These are phyloP conservation scores for Anagrus nilaparvatae DNA, from an alignment of 1,140 invertebrate genomes.

Conservation along the genomic window DNA sequence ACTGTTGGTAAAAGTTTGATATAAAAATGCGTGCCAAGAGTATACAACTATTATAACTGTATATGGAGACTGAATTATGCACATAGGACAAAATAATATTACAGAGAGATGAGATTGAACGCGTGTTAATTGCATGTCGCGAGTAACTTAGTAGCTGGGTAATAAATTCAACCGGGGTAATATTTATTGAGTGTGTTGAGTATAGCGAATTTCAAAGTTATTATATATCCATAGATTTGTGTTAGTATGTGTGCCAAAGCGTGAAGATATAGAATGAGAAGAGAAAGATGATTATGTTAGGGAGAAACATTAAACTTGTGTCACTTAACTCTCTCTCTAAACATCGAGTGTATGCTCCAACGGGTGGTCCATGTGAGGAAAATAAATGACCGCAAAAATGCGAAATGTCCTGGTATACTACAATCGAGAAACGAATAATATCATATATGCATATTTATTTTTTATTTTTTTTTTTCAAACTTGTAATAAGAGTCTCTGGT, in stretches of 20 bases:
- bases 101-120: slow-evolving; percentile 12
- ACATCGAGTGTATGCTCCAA: slow-evolving; percentile 6
- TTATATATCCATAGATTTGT: neutral
- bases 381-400: slow-evolving; percentile 29
- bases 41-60: too few relatives aligned
- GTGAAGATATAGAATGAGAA: neutral
- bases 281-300: too few relatives aligned
- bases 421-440: too few relatives aligned
- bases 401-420: slow-evolving; percentile 22
- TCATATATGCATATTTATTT: too few relatives aligned
- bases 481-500: too few relatives aligned
- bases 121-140: slow-evolving; percentile 30
- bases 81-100: too few relatives aligned
- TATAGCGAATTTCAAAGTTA: too few relatives aligned
- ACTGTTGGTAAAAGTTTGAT: too few relatives aligned
- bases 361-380: slow-evolving; percentile 29
- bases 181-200: slow-evolving; percentile 35
- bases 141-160: slow-evolving; percentile 28
- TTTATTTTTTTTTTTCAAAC: too few relatives aligned
- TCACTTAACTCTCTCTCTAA: slow-evolving; percentile 24
- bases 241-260: slow-evolving; percentile 4
- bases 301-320: slow-evolving; percentile 31
- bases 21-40: too few relatives aligned
- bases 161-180: slow-evolving; percentile 36
- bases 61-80: too few relatives aligned